Evolutionary conservation across 2,113 vertebrate genomes (phyloP).

Genomic region (Aix galericulata): DNA sequence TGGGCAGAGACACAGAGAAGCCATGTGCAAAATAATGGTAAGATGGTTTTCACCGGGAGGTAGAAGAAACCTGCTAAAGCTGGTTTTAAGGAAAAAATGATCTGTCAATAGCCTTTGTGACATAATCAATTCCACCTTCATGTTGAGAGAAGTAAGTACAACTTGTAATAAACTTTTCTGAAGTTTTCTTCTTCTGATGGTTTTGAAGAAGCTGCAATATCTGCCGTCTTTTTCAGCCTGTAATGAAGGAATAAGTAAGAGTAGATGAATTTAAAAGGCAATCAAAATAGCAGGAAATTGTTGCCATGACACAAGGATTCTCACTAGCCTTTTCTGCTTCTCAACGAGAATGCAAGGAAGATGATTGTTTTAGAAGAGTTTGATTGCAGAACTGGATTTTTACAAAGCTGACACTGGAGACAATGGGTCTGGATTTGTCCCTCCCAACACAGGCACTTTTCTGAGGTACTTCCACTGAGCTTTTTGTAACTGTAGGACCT

Average conservation of each 20-base stretch:
- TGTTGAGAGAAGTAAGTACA: not conserved
- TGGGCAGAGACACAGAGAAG: not conserved
- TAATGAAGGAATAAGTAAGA: conserved; percentile 38
- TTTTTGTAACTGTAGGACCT: not conserved
- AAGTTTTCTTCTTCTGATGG: conserved; percentile 16
- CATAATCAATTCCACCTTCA: not conserved
- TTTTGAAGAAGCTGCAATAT: not conserved
- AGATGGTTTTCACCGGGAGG: not conserved
- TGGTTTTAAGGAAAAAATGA: not conserved
- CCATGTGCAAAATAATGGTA: not conserved
- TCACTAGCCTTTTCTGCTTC: not conserved
- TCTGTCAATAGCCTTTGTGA: not conserved
- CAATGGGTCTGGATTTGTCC: not conserved
- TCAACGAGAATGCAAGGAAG: not conserved
- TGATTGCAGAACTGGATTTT: not conserved
- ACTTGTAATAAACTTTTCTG: not conserved
- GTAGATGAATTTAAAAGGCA: not conserved
- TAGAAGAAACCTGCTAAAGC: not conserved
- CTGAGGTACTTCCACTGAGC: not conserved
- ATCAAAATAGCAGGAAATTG: not conserved
- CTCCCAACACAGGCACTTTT: not conserved
- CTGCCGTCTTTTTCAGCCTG: not conserved
- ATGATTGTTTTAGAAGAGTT: not conserved
- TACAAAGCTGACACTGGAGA: not conserved
- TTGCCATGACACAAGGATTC: not conserved